Evolutionary conservation across 2,888 invertebrate species (phyloP), one percentile per base, ranked within the genome.

Genomic region (Synergus japonicus): DNA sequence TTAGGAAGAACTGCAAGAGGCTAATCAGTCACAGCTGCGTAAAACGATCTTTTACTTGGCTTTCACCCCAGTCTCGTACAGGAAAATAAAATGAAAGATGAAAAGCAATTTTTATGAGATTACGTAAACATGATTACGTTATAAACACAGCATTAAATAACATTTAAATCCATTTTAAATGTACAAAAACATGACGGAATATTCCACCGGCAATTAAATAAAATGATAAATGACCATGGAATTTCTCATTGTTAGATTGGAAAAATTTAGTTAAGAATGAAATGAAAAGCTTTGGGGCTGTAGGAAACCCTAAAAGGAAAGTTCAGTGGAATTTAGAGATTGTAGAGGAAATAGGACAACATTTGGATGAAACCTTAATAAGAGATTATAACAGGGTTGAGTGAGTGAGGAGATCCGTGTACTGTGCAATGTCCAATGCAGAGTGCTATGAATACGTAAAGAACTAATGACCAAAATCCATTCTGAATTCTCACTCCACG

Each of bases 361-460:
- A 46, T 81, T 81, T 66, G 49, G 77, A 67, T 49, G 79, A 79
- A 76, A 81, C 79, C 60, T 79, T 43, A 76, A 54, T 5, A 73
- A 37, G 4, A 49, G n/a, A 54, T 73, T 58, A 44, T 81, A 79
- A 77, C 79, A 46, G 49, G 65, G 77, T 63, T 63, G 73, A 77
- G 79, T 78, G 78, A 78, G 78, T 78, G 79, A 79, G 64, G 63
- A 73, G 78, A 73, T 37, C 49, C 73, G 10, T 73, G 73, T 73
- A 49, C 54, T 15, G 12, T 37, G 18, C 73, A 54, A 73, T 77
- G 82, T 73, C 78, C 78, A 78, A 64, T 79, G 78, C 81, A 54
- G 76, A 78, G 77, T 22, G 41, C 49, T 67, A 81, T 79, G 81
- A 82, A 81, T 81, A 82, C 79, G 81, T 79, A 82, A 81, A 73